Evolutionary conservation across 2,797 vertebrate species (phyloP), one percentile per base, ranked within the genome.

Genomic region (Hyperoplus lanceolatus): DNA sequence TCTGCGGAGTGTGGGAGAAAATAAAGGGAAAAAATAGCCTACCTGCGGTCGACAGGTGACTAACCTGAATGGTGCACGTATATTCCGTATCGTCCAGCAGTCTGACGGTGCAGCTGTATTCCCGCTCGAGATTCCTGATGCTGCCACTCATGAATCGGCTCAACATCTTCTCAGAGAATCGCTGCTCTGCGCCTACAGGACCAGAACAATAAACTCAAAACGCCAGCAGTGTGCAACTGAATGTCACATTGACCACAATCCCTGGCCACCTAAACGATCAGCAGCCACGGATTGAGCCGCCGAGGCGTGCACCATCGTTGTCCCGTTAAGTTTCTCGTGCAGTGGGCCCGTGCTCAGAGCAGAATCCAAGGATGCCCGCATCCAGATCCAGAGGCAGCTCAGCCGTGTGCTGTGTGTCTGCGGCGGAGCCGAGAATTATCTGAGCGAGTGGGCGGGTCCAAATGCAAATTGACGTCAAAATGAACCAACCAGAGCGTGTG

Each of bases 31-130:
- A 9, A 80, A 65, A 15, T 45, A n/a, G n/a, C n/a, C n/a, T n/a
- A 49, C 68, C 72, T 36, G 81, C 51, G 69, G 64, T 61, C 76
- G 83, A 90, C 91, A 93, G 92, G 93, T 94, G 88, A 96, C 95
- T 95, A 87, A 99, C 98, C 97, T 99, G 98, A 91, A 99, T 96
- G 92, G 95, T 98, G 96, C 97, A 99, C 89, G 97, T 97, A 94
- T 99, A 99, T 94, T 99, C 98, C 93, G 97, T 96, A 92, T 99
- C 98, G 90, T 99, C 98, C 96, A 99, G 96, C 92, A 99, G 96
- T 80, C 98, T 94, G 88, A 99, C 97, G 79, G 97, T 99, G 95
- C 98, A 99, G 96, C 94, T 96, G 96, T 96, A 98, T 93, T 98
- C 97, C 90, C 97, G 96, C 83, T 99, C 98, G 86, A 99, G 97